Percentiles rank a stretch among this genome's conserved stretches.
These are phyloP conservation scores for Porites rus DNA, from an alignment of 92 coral and sea anemone species.

Conservation along the genomic window DNA sequence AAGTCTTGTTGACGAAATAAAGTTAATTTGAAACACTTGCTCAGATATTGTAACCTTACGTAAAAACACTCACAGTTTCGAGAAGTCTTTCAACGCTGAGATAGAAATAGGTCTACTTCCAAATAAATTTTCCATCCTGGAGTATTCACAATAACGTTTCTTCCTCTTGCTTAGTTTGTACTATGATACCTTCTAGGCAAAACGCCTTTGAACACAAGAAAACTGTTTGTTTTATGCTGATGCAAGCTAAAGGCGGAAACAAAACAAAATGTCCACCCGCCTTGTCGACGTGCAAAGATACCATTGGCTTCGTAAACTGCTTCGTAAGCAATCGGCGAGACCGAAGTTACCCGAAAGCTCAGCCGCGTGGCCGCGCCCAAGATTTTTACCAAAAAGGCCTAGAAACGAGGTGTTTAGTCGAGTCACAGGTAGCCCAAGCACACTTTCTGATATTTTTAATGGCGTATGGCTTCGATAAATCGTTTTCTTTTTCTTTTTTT, in stretches of 20 bases:
- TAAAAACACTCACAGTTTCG: constrained; percentile 83
- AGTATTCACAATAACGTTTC: background rate
- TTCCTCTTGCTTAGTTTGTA: background rate
- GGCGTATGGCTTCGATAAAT: no score
- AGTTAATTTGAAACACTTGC: background rate
- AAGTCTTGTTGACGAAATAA: background rate
- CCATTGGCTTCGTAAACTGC: constrained; percentile 6
- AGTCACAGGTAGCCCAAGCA: no score
- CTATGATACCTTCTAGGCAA: background rate
- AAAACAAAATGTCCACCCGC: constrained; percentile 18
- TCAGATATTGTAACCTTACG: no score
- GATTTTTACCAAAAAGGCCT: background rate
- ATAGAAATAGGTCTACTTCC: constrained; percentile 90
- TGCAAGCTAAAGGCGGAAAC: background rate
- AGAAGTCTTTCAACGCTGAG: constrained; percentile 90
- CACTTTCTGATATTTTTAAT: no score
- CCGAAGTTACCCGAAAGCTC: background rate
- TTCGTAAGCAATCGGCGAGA: background rate
- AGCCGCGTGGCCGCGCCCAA: background rate
- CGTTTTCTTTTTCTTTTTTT: no score
- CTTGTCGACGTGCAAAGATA: constrained; percentile 6
- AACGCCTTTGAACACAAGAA: background rate
- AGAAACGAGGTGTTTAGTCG: no score
- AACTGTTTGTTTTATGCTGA: background rate
- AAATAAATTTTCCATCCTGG: constrained; percentile 78